A percentile compares a stretch with the other conserved stretches of the same genome.
Conservation (phyloP, 2,888 invertebrate species). For the Tachystola acroxantha region DNA sequence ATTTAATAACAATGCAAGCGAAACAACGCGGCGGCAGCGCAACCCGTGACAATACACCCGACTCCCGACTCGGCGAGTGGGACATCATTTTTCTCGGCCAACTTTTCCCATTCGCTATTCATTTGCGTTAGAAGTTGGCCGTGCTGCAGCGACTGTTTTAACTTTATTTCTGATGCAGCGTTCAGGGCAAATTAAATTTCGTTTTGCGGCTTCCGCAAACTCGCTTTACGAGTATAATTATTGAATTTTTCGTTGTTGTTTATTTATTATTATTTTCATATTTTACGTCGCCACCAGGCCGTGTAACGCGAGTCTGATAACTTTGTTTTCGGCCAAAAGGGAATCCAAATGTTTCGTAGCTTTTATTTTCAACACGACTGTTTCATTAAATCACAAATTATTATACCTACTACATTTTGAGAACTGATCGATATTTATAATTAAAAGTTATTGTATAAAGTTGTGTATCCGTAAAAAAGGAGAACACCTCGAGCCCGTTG, state of each 20-base stretch:
- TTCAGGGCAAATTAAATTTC: slow-evolving; percentile 78
- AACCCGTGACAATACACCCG: slow-evolving; percentile 9
- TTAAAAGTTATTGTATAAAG: too few species aligned
- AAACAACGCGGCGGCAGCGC: slow-evolving; percentile 47
- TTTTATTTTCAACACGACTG: background rate
- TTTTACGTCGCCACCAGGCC: slow-evolving; percentile 21
- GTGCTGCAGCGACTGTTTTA: slow-evolving; percentile 76
- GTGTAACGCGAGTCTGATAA: slow-evolving; percentile 49
- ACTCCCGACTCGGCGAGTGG: slow-evolving; percentile 45
- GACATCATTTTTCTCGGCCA: slow-evolving; percentile 75
- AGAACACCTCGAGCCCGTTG: too few species aligned
- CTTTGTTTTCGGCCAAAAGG: slow-evolving; percentile 40
- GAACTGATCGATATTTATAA: too few species aligned
- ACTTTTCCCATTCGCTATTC: slow-evolving; percentile 78
- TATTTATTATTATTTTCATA: slow-evolving; percentile 18
- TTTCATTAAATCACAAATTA: too few species aligned
- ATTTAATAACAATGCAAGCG: slow-evolving; percentile 61
- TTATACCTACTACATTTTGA: too few species aligned
- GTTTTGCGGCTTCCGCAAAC: slow-evolving; percentile 75
- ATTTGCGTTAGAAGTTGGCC: slow-evolving; percentile 77
- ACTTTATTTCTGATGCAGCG: slow-evolving; percentile 78
- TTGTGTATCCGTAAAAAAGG: too few species aligned
- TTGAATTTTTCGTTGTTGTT: slow-evolving; percentile 47
- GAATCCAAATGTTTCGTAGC: slow-evolving; percentile 11
- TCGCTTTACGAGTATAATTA: slow-evolving; percentile 70